Percentiles rank a stretch among this genome's conserved stretches.
phyloP scores from a whole-genome alignment of 2,113 vertebrate species.

The Cinclus cinclus region DNA sequence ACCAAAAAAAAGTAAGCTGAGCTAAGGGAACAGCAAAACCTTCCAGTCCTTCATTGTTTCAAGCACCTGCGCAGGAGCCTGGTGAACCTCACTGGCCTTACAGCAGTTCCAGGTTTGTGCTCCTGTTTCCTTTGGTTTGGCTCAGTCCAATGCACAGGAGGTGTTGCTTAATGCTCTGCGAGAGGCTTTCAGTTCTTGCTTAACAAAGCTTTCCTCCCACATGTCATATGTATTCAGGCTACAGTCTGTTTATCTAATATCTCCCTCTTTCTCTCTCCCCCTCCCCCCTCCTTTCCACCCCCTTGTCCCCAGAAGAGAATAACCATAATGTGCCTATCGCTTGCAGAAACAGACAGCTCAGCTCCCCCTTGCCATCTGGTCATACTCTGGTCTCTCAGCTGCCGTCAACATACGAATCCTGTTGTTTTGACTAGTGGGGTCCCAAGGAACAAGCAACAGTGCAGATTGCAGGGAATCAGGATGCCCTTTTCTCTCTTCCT shows the following conservation, averaged over 20 bases:
- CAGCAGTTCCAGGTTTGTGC: not conserved
- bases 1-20: not conserved
- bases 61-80: not conserved
- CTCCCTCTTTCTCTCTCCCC: conserved; percentile 16
- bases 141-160: conserved; percentile 14
- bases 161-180: conserved; percentile 12
- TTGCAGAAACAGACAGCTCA: conserved; percentile 67
- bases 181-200: conserved; percentile 55
- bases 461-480: conserved; percentile 43
- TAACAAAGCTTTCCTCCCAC: conserved; percentile 67
- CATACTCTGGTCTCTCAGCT: conserved; percentile 68
- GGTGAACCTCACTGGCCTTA: not conserved
- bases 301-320: conserved; percentile 57
- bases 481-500: conserved; percentile 48
- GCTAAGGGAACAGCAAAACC: not conserved
- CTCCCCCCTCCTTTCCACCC: conserved; percentile 18
- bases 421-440: conserved; percentile 72
- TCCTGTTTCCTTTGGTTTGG: not conserved
- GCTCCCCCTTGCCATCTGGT: conserved; percentile 67
- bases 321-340: conserved; percentile 65
- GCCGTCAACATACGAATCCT: conserved; percentile 58
- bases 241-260: conserved; percentile 67
- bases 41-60: not conserved
- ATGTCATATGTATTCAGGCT: conserved; percentile 67
- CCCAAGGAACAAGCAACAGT: conserved; percentile 61